Evolutionary conservation across 2,888 invertebrate species (phyloP).

Genomic region (Dynastes tityus): DNA sequence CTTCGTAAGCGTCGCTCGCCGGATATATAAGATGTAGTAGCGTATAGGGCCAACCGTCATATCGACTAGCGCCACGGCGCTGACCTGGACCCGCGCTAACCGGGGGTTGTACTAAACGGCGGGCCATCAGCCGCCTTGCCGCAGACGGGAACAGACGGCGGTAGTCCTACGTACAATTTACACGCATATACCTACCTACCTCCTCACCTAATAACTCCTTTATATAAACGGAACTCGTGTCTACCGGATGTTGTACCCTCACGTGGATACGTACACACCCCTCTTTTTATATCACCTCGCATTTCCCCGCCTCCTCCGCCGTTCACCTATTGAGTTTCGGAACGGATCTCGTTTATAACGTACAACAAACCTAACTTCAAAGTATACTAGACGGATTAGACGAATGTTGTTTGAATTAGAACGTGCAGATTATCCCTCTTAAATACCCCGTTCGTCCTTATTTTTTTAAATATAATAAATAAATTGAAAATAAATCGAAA

Average conservation of each 20-base stretch:
- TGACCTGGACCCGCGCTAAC: constrained; percentile 49
- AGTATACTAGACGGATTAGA: too few species aligned
- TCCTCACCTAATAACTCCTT: constrained; percentile 11
- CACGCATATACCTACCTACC: constrained; percentile 31
- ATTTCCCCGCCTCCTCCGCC: not conserved
- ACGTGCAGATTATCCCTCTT: too few species aligned
- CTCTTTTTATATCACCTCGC: not conserved
- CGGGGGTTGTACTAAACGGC: constrained; percentile 47
- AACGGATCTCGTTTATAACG: not conserved
- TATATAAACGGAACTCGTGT: too few species aligned
- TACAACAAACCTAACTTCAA: too few species aligned
- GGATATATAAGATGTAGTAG: constrained; percentile 2
- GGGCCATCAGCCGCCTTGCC: constrained; percentile 49
- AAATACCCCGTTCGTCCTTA: too few species aligned
- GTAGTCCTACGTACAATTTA: constrained; percentile 36
- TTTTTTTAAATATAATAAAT: too few species aligned
- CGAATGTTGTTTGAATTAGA: too few species aligned
- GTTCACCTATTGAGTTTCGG: not conserved
- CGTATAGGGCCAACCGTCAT: constrained; percentile 29
- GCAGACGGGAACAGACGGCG: constrained; percentile 61
- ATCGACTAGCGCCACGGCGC: constrained; percentile 53
- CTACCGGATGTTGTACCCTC: too few species aligned
- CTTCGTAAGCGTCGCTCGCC: not conserved
- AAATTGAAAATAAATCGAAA: too few species aligned
- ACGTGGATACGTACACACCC: constrained; percentile 7